Percentiles rank a stretch among this genome's conserved stretches.
phyloP scores from a whole-genome alignment of 2,888 invertebrate genomes.

The Bimastos eiseni region DNA sequence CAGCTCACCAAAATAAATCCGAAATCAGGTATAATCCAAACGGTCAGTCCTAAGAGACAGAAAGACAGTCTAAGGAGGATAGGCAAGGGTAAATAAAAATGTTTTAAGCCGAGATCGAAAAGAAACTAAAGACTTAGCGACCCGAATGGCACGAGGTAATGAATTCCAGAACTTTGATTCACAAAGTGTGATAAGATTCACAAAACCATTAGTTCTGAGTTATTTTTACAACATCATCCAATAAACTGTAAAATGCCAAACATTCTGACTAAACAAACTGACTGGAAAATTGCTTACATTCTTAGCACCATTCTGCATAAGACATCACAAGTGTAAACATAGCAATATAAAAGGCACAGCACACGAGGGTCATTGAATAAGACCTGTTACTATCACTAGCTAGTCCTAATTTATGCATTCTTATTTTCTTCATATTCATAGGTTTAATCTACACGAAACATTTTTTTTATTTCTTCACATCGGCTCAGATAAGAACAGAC shows the following conservation, averaged over 20 bases:
- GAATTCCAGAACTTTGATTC: no score
- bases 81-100: no score
- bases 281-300: background rate
- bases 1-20: no score
- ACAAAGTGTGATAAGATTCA: no score
- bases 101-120: no score
- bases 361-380: background rate
- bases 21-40: no score
- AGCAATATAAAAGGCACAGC: slow-evolving; percentile 13
- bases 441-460: background rate
- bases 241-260: background rate
- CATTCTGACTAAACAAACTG: background rate
- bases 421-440: background rate
- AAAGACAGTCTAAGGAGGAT: no score
- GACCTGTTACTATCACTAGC: background rate
- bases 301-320: background rate
- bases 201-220: background rate
- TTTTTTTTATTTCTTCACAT: background rate
- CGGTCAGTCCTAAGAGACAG: no score
- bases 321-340: background rate
- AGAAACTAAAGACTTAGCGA: no score
- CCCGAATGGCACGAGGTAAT: no score
- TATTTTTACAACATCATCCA: slow-evolving; percentile 3
- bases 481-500: background rate
- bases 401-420: background rate